These are phyloP conservation scores for Apodemus agrarius DNA, from an alignment of 2,797 vertebrate genomes.

Conservation along the genomic window DNA sequence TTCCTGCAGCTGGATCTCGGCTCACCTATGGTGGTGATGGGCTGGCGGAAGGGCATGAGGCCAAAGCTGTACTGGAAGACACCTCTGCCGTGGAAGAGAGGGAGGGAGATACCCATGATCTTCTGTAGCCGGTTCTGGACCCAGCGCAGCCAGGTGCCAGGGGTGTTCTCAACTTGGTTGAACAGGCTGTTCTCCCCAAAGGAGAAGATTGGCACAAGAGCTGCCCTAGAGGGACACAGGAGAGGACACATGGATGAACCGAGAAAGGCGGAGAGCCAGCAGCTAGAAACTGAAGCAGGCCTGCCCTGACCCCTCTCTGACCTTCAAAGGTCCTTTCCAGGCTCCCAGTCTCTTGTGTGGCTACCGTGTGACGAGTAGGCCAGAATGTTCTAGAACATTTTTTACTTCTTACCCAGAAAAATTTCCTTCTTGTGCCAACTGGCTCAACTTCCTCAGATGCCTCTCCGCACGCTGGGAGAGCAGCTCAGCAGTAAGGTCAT, in stretches of 20 bases:
- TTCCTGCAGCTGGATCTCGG: background rate
- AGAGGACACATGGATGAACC: background rate
- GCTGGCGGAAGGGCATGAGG: slow-evolving; percentile 93
- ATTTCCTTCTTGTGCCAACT: background rate
- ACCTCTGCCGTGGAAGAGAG: slow-evolving; percentile 95
- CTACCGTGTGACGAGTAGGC: background rate
- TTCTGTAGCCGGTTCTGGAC: slow-evolving; percentile 91
- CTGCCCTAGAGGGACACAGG: slow-evolving; percentile 84
- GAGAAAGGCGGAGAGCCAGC: background rate
- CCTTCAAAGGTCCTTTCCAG: background rate
- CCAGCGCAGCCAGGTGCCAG: slow-evolving; percentile 91
- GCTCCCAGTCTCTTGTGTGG: background rate
- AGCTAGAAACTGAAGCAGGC: background rate
- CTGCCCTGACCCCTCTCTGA: background rate
- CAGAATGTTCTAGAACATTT: background rate
- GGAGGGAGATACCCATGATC: slow-evolving; percentile 94
- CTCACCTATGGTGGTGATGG: slow-evolving; percentile 94
- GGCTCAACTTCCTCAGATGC: background rate
- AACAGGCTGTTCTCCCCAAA: slow-evolving; percentile 97
- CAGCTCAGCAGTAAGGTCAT: background rate
- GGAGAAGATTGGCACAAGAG: slow-evolving; percentile 95
- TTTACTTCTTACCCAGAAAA: background rate
- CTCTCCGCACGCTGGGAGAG: background rate
- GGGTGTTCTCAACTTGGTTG: slow-evolving; percentile 91
- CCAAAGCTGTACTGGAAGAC: slow-evolving; percentile 97